These are phyloP conservation scores for Pomatostomus ruficeps DNA, from an alignment of 2,113 vertebrate genomes.

Conservation along the genomic window DNA sequence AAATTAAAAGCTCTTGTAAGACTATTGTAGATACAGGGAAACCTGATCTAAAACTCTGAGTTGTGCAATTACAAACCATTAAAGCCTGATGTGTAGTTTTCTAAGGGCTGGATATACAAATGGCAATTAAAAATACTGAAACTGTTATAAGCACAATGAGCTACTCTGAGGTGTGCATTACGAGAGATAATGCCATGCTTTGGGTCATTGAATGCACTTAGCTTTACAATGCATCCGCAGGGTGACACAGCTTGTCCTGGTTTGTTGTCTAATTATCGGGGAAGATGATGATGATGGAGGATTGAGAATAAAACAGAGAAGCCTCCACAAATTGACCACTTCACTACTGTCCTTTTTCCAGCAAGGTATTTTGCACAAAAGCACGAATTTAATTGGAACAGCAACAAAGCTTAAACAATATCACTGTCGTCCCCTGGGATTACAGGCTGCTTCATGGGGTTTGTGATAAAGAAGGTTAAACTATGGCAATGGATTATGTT, in stretches of 20 bases:
- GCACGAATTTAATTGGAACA: constrained; percentile 45
- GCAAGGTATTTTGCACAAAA: constrained; percentile 37
- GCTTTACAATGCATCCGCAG: neutral
- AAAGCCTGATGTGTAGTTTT: constrained; percentile 16
- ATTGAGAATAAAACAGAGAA: neutral
- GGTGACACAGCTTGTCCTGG: neutral
- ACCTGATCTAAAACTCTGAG: constrained; percentile 25
- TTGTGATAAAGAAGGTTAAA: constrained; percentile 55
- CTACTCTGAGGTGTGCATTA: neutral
- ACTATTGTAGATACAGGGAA: neutral
- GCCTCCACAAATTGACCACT: constrained; percentile 19
- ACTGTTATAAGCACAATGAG: constrained; percentile 21
- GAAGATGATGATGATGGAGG: constrained; percentile 36
- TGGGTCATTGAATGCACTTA: constrained; percentile 25
- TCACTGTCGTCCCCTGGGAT: constrained; percentile 36
- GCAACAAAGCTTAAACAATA: constrained; percentile 39
- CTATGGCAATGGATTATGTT: constrained; percentile 50
- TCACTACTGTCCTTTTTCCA: constrained; percentile 13
- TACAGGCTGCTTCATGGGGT: constrained; percentile 14
- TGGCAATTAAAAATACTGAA: constrained; percentile 51
- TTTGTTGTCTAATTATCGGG: constrained; percentile 30
- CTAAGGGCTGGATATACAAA: constrained; percentile 1
- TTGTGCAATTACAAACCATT: constrained; percentile 29
- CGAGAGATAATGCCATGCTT: neutral
- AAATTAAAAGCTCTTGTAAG: constrained; percentile 4